Evolutionary conservation across 2,113 vertebrate genomes (phyloP), one percentile per base, ranked within the genome.

Genomic region (Myrmophylax atrothorax): DNA sequence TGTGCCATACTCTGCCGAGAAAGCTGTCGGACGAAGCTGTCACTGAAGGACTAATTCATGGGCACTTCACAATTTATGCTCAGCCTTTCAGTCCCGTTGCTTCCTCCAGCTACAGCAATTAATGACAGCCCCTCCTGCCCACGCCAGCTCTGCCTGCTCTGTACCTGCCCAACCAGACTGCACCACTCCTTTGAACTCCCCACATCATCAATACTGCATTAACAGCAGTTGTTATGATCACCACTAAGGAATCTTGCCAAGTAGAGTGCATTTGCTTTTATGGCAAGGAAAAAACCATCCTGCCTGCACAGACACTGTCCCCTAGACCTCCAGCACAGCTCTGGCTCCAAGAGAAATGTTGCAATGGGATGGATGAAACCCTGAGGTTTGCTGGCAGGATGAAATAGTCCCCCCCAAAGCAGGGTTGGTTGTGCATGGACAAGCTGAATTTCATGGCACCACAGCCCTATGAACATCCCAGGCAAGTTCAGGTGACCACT

Each of bases 61-160:
- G 52, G 49, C 13, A 17, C 44, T 47, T 56, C 9, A 25, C 22
- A 40, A 92, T 87, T 93, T 68, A 75, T 40, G 24, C 69, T 78
- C 3, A 0, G 56, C 69, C 89, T 87, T 78, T 84, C 76, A 91
- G 44, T 73, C 15, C 0, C 0, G 49, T 31, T 52, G n/a, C 55
- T 95, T 92, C 68, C 64, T 49, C 73, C 13, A 8, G 69, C 44
- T 47, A 9, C 4, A 0, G 38, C 77, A 70, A 78, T 78, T 67
- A 78, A 89, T 28, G 56, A 19, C 47, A 18, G 23, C 14, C 14
- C 12, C 19, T 23, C 28, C 18, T 9, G 19, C 6, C 0, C 35
- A 15, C 7, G 37, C 53, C 1, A 0, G 56, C 85, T 29, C 19
- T n/a, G 47, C 53, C 1, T 0, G 56, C 82, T 33, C 19, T 33